phyloP scores from a whole-genome alignment of 2,888 invertebrate species.

The Drosophila yooni region DNA sequence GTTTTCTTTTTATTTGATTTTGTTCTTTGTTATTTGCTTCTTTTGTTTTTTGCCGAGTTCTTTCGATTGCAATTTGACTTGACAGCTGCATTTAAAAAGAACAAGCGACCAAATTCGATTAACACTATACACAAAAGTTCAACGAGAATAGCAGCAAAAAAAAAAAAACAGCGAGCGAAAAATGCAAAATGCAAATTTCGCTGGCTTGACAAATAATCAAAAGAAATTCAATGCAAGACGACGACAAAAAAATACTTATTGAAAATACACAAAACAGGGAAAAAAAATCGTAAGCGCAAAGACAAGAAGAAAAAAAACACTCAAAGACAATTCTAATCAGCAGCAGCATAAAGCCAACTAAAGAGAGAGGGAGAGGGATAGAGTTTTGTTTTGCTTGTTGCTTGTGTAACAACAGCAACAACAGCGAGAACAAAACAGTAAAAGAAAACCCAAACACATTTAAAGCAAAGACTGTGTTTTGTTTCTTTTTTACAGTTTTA shows the following conservation, averaged over 20 bases:
- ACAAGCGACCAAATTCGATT: constrained; percentile 66
- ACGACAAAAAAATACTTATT: constrained; percentile 72
- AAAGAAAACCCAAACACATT: constrained; percentile 70
- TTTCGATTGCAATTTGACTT: constrained; percentile 65
- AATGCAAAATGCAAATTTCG: constrained; percentile 40
- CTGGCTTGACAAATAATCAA: constrained; percentile 75
- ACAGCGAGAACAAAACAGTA: constrained; percentile 24
- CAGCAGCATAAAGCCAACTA: constrained; percentile 24
- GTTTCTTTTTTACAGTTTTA: constrained; percentile 58
- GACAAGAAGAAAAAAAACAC: constrained; percentile 41
- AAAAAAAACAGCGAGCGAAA: constrained; percentile 28
- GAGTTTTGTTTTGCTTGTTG: constrained; percentile 35
- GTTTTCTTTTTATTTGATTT: constrained; percentile 13
- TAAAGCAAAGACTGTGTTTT: constrained; percentile 65
- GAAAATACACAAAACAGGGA: constrained; percentile 65
- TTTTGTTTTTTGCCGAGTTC: constrained; percentile 12
- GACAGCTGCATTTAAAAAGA: constrained; percentile 50
- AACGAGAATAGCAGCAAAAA: constrained; percentile 47
- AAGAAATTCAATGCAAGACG: constrained; percentile 69
- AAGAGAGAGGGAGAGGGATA: constrained; percentile 16
- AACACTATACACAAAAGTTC: constrained; percentile 57
- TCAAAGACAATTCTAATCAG: constrained; percentile 66
- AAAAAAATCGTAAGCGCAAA: constrained; percentile 40
- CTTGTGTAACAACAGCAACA: constrained; percentile 44
- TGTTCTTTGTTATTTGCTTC: constrained; percentile 7